Conservation (phyloP, 2,797 vertebrate genomes). For the Pagetopsis macropterus region DNA sequence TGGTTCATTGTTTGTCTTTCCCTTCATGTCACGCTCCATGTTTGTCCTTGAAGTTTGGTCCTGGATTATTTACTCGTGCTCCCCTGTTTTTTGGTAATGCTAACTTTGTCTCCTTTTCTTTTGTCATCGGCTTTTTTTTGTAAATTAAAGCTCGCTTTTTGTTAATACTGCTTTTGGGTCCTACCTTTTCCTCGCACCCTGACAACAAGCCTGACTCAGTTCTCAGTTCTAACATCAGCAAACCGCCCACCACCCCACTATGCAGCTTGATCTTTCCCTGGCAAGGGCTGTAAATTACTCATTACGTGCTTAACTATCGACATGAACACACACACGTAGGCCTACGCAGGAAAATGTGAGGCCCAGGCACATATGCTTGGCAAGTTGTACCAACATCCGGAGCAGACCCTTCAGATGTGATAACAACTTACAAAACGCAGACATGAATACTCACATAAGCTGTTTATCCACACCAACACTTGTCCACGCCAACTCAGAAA, state of each 20-base stretch:
- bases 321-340: conserved; percentile 9
- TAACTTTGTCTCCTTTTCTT: too few species aligned
- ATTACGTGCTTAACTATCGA: conserved; percentile 54
- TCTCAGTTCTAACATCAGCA: conserved; percentile 59
- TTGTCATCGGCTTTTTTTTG: too few species aligned
- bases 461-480: neutral
- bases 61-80: too few species aligned
- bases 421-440: conserved; percentile 23
- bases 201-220: conserved; percentile 57
- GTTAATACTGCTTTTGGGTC: too few species aligned
- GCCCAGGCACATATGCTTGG: conserved; percentile 34
- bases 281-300: conserved; percentile 55
- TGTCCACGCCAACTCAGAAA: conserved; percentile 12
- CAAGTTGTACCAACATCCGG: conserved; percentile 37
- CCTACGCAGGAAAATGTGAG: conserved; percentile 24
- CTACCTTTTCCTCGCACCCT: too few species aligned
- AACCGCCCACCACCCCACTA: conserved; percentile 50
- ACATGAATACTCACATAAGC: conserved; percentile 8
- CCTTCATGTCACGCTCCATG: too few species aligned
- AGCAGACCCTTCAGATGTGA: conserved; percentile 36
- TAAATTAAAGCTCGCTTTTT: too few species aligned
- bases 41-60: too few species aligned
- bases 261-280: conserved; percentile 56
- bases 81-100: too few species aligned
- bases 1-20: too few species aligned